Evolutionary conservation across 2,113 vertebrate genomes (phyloP).

Genomic region (Gobius niger): DNA sequence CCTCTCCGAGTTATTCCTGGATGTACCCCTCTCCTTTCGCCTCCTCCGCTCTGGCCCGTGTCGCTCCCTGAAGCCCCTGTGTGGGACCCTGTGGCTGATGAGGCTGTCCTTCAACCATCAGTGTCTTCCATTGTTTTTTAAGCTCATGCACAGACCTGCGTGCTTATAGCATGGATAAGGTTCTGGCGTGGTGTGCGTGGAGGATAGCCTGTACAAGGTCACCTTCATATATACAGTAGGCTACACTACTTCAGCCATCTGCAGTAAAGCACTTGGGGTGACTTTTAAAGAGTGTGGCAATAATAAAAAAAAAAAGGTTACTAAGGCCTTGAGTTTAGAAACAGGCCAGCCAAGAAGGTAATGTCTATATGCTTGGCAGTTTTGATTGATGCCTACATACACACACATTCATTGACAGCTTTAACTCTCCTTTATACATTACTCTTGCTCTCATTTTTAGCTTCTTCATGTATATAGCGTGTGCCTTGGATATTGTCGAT

Average conservation of each 20-base stretch:
- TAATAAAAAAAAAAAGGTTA: too few species aligned
- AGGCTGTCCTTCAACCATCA: conserved; percentile 76
- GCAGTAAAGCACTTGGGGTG: conserved; percentile 14
- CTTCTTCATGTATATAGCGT: too few species aligned
- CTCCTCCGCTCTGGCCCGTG: conserved; percentile 48
- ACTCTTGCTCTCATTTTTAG: too few species aligned
- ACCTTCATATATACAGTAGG: conserved; percentile 44
- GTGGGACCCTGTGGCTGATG: conserved; percentile 61
- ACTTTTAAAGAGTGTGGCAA: not conserved
- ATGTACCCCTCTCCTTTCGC: conserved; percentile 57
- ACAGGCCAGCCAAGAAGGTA: too few species aligned
- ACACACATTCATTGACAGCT: too few species aligned
- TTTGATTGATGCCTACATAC: too few species aligned
- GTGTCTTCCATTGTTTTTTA: conserved; percentile 57
- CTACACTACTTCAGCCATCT: conserved; percentile 18
- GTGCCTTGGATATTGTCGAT: too few species aligned
- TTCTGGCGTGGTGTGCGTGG: conserved; percentile 30
- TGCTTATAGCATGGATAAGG: not conserved
- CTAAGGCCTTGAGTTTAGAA: too few species aligned
- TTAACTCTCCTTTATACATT: too few species aligned
- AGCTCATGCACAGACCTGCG: conserved; percentile 30
- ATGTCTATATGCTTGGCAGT: too few species aligned
- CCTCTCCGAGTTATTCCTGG: conserved; percentile 72
- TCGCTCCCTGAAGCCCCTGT: conserved; percentile 59
- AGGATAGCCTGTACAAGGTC: conserved; percentile 23